These are phyloP conservation scores for Eupithecia subumbrata DNA, from an alignment of 2,888 invertebrate species.

Conservation along the genomic window DNA sequence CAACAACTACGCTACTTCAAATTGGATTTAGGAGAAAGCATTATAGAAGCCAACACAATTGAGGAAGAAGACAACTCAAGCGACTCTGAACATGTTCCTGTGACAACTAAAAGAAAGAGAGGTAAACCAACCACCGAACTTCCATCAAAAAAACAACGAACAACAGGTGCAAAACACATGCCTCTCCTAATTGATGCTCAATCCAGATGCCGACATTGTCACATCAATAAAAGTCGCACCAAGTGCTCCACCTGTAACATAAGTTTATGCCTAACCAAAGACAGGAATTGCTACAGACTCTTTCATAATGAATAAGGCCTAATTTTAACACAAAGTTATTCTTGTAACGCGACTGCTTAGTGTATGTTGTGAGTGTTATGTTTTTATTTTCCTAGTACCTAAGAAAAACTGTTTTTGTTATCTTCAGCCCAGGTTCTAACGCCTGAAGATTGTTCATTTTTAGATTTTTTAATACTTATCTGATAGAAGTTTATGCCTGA, in stretches of 20 bases:
- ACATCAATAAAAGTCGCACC: conserved; percentile 21
- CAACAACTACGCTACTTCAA: conserved; percentile 29
- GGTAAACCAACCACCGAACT: conserved; percentile 26
- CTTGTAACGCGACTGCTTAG: too few species aligned
- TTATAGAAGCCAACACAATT: conserved; percentile 17
- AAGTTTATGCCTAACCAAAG: conserved; percentile 11
- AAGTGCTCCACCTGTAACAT: conserved; percentile 15
- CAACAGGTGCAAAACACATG: conserved; percentile 22
- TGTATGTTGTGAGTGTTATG: too few species aligned
- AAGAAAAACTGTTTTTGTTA: too few species aligned
- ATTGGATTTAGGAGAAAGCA: conserved; percentile 27
- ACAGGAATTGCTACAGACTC: not conserved
- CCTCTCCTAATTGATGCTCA: conserved; percentile 16
- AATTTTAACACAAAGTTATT: too few species aligned
- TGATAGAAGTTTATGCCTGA: too few species aligned
- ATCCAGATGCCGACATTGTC: conserved; percentile 22
- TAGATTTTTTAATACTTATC: too few species aligned
- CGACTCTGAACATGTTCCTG: conserved; percentile 13
- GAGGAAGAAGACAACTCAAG: conserved; percentile 3
- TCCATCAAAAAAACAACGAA: conserved; percentile 27
- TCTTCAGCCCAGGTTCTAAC: too few species aligned
- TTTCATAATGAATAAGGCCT: not conserved
- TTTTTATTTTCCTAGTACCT: too few species aligned
- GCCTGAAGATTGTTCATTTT: too few species aligned
- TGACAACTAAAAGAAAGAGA: conserved; percentile 12